These are phyloP conservation scores for Oryzias woworae DNA, from an alignment of 2,113 vertebrate species.

Conservation along the genomic window DNA sequence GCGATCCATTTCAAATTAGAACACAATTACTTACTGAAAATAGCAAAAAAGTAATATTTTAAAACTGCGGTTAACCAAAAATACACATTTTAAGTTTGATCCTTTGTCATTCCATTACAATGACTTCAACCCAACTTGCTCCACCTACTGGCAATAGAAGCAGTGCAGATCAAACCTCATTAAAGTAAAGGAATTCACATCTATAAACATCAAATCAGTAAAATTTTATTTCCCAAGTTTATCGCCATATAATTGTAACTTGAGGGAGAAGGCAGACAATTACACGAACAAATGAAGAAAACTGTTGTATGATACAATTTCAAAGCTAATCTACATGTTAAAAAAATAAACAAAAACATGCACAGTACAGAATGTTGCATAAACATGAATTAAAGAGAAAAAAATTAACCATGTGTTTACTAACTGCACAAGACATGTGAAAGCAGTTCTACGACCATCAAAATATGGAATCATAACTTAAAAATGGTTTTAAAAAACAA, in stretches of 20 bases:
- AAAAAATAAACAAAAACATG: constrained; percentile 53
- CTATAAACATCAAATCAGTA: constrained; percentile 48
- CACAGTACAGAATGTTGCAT: constrained; percentile 59
- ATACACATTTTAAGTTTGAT: not conserved
- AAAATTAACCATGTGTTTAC: constrained; percentile 40
- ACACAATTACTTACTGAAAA: no score
- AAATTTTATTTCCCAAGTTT: constrained; percentile 72
- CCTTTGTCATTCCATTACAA: not conserved
- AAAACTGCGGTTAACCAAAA: no score
- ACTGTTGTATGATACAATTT: constrained; percentile 58
- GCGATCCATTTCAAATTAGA: no score
- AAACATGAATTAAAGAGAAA: constrained; percentile 41
- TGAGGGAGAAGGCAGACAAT: constrained; percentile 42
- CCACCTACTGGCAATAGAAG: constrained; percentile 29
- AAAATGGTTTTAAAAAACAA: constrained; percentile 92
- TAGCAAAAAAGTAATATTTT: no score
- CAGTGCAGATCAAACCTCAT: no score
- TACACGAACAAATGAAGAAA: constrained; percentile 54
- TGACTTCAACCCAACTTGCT: not conserved
- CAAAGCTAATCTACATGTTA: constrained; percentile 55
- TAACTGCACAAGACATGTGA: constrained; percentile 54
- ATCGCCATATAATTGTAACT: constrained; percentile 44
- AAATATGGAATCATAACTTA: constrained; percentile 95
- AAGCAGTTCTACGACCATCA: constrained; percentile 61
- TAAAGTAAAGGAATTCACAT: no score